phyloP scores from a whole-genome alignment of 1,140 invertebrate genomes.

The Drosophila simulans region DNA sequence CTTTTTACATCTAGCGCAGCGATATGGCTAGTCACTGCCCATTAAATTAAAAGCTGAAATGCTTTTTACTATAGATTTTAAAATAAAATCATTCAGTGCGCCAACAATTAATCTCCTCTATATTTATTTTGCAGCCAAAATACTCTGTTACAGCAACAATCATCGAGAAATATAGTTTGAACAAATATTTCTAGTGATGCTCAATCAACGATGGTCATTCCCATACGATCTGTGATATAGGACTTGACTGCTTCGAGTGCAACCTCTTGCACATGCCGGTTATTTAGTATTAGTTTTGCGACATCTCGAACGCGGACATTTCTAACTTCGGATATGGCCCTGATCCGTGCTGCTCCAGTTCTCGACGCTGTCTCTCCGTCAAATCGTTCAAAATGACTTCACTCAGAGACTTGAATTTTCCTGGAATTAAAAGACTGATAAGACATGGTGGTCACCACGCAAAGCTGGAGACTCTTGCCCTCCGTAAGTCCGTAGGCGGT shows the following conservation, averaged over 20 bases:
- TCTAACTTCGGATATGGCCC: neutral
- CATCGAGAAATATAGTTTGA: no score
- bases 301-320: neutral
- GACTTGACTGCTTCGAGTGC: conserved; percentile 10
- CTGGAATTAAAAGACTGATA: conserved; percentile 2
- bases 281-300: conserved; percentile 1
- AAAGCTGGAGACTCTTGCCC: neutral
- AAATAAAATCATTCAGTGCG: no score
- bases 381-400: conserved; percentile 25
- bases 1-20: no score
- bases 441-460: neutral
- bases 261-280: neutral
- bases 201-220: conserved; percentile 14
- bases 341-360: conserved; percentile 7
- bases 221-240: conserved; percentile 11
- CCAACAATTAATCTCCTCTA: no score
- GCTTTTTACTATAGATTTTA: no score
- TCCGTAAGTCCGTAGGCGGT: conserved; percentile 8
- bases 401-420: conserved; percentile 19
- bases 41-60: no score
- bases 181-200: neutral
- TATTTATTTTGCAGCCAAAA: no score
- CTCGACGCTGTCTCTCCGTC: conserved; percentile 10
- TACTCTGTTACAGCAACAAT: no score
- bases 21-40: no score